Conservation (phyloP, 2,888 invertebrate species). For the Troides aeacus region DNA sequence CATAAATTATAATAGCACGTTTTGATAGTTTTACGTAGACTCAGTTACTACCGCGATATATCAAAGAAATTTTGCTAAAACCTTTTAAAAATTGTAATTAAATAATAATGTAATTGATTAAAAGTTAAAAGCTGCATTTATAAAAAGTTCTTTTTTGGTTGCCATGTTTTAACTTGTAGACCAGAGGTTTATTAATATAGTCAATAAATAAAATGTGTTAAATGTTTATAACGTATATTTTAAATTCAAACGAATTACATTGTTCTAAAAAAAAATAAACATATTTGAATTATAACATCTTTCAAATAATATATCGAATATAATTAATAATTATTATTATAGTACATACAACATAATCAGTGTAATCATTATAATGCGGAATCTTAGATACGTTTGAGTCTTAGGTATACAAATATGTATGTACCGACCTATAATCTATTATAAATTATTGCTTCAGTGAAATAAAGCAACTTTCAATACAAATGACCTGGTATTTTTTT, state of each 20-base stretch:
- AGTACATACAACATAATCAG: slow-evolving; percentile 42
- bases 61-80: slow-evolving; percentile 13
- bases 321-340: slow-evolving; percentile 21
- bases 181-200: slow-evolving; percentile 26
- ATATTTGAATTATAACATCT: slow-evolving; percentile 17
- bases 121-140: slow-evolving; percentile 9
- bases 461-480: slow-evolving; percentile 64
- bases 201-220: slow-evolving; percentile 18
- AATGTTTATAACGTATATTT: slow-evolving; percentile 25
- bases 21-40: slow-evolving; percentile 28
- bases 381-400: slow-evolving; percentile 35
- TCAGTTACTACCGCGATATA: slow-evolving; percentile 11
- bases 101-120: slow-evolving; percentile 8
- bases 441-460: slow-evolving; percentile 63
- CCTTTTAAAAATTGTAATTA: slow-evolving; percentile 8
- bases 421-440: slow-evolving; percentile 51
- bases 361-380: slow-evolving; percentile 36
- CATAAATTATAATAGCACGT: slow-evolving; percentile 25
- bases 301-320: slow-evolving; percentile 20
- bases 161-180: slow-evolving; percentile 17
- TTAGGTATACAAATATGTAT: slow-evolving; percentile 43
- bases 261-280: slow-evolving; percentile 22
- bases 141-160: slow-evolving; percentile 10
- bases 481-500: slow-evolving; percentile 26
- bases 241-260: slow-evolving; percentile 18